Conservation (phyloP, 2,113 vertebrate genomes). For the Indri indri region DNA sequence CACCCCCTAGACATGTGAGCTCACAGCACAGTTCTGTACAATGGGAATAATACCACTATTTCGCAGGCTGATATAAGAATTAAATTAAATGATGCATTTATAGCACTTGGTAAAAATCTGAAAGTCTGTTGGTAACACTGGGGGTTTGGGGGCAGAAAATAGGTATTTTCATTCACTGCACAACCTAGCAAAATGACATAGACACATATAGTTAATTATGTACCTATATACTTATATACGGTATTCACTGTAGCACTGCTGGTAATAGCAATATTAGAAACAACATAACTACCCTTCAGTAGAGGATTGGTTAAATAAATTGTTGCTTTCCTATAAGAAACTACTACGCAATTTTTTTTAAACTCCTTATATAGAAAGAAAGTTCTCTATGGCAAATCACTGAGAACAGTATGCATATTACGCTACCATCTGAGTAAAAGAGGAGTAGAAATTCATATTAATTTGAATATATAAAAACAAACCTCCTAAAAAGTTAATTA, state of each 20-base stretch:
- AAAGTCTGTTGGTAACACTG: background rate
- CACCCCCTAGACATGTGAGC: background rate
- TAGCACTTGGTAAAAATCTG: background rate
- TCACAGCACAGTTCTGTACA: background rate
- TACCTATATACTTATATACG: background rate
- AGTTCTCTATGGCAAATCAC: background rate
- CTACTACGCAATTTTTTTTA: background rate
- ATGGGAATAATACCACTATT: background rate
- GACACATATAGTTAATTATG: background rate
- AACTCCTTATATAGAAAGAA: background rate
- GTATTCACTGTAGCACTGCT: background rate
- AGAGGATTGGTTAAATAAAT: background rate
- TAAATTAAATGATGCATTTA: background rate
- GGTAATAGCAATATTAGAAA: background rate
- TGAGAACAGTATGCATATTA: background rate
- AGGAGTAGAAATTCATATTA: background rate
- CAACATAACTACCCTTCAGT: background rate
- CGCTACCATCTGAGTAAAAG: background rate
- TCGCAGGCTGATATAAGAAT: background rate
- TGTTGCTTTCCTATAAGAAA: background rate
- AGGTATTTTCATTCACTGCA: background rate
- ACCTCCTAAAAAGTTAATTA: background rate
- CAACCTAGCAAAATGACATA: slow-evolving; percentile 8
- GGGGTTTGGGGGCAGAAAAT: background rate
- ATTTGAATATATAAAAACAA: slow-evolving; percentile 10